A percentile compares a stretch with the other conserved stretches of the same genome.
Conservation (phyloP, 2,888 invertebrate species). For the Pachymerium ferrugineum region DNA sequence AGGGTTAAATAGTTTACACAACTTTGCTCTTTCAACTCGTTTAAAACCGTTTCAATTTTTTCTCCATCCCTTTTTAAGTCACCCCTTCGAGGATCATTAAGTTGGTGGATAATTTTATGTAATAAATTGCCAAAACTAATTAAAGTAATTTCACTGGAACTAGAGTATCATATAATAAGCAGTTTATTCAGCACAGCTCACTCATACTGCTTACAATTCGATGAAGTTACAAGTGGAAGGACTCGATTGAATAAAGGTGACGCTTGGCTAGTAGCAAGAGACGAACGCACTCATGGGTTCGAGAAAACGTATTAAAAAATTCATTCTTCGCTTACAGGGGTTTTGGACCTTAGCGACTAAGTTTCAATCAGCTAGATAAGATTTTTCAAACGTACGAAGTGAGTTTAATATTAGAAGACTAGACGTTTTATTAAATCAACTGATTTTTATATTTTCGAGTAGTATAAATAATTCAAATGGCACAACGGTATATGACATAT, state of each 20-base stretch:
- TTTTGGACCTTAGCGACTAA: neutral
- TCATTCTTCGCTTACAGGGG: neutral
- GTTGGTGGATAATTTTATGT: neutral
- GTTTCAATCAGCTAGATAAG: too few relatives aligned
- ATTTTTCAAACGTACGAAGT: too few relatives aligned
- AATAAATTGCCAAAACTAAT: neutral
- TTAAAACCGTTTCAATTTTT: neutral
- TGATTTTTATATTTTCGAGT: too few relatives aligned
- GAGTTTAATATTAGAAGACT: too few relatives aligned
- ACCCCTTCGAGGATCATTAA: conserved; percentile 4
- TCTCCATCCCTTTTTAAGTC: neutral
- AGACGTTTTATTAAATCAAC: too few relatives aligned
- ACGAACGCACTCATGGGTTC: neutral
- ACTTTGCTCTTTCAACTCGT: neutral
- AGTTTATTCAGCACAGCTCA: neutral
- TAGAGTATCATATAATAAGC: neutral
- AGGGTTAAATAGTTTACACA: neutral
- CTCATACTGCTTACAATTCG: neutral
- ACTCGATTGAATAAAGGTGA: conserved; percentile 8
- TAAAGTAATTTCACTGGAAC: neutral
- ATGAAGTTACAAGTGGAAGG: neutral
- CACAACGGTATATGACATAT: too few relatives aligned
- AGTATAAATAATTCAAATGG: too few relatives aligned
- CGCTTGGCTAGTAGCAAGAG: neutral
- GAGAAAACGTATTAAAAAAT: neutral